Base-by-base conservation (phyloP, 2,888 invertebrate species). In the Acholoe squamosa region DNA sequence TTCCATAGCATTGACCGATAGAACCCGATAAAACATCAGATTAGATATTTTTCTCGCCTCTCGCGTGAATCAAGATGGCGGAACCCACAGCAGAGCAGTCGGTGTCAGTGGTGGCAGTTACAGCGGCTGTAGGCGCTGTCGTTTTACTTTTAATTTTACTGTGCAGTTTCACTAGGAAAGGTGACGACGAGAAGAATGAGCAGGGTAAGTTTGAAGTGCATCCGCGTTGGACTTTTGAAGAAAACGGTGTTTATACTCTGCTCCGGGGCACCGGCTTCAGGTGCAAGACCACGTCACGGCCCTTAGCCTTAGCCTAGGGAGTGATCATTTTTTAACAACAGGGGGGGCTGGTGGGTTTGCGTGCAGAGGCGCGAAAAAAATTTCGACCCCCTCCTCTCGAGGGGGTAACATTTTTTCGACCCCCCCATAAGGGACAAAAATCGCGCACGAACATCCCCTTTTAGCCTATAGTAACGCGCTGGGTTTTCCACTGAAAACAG, bases 101-200 rank as follows among this genome's bases (percentile, higher is more conserved):
- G 7, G 93, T 95, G 54, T 94, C 95, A 76, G 93, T 94, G 22
- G 91, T 95, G 34, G 95, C 95, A 16, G 94, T 95, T 7, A 95
- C 95, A 51, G 95, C 94, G 14, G 95, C 95, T 19, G 95, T 95
- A 28, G 95, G 95, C 0, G 95, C 95, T 16, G 94, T 95, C 5
- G 94, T 95, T 86, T 90, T 95, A 19, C 92, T 95, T n/a, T 89
- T 95, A 89, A 92, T 94, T 31, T 91, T 95, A 54, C 91, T 95
- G 0, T 95, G 94, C 91, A 94, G 92, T 89, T 93, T 95, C 71
- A 92, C 93, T n/a, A 94, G 93, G 86, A 94, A 94, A 51, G 34
- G 54, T n/a, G 90, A 89, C 19, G 86, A 93, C 67, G 91, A 93
- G 90, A 91, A 93, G 22, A 90, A 93, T 33, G 92, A 93, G 88